Evolutionary conservation across 2,888 invertebrate species (phyloP).

Genomic region (Meliscaeva auricollis): DNA sequence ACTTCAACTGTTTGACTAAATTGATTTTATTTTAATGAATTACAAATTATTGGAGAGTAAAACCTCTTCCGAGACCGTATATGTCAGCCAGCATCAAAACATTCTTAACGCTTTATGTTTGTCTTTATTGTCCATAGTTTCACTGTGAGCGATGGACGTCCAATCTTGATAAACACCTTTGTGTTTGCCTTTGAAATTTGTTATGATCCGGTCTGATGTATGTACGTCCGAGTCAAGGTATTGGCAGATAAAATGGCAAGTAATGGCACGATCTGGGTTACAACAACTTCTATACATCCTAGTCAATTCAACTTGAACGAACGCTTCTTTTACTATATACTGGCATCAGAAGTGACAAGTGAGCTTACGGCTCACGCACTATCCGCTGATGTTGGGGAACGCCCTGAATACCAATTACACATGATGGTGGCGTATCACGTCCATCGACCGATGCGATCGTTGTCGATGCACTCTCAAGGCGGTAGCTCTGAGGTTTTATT

Average conservation of each 20-base stretch:
- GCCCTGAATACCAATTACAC: conserved; percentile 71
- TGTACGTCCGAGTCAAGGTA: conserved; percentile 32
- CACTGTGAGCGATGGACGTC: not conserved
- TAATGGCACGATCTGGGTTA: conserved; percentile 43
- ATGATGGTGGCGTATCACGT: conserved; percentile 50
- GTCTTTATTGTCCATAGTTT: conserved; percentile 17
- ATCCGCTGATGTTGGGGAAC: conserved; percentile 36
- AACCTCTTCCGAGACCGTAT: not conserved
- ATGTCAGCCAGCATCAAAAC: not conserved
- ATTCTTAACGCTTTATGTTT: conserved; percentile 6
- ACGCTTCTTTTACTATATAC: conserved; percentile 33
- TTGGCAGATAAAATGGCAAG: conserved; percentile 44
- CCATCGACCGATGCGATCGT: conserved; percentile 9
- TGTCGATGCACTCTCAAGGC: conserved; percentile 61
- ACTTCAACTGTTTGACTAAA: too few species aligned
- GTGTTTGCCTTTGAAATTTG: conserved; percentile 25
- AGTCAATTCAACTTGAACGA: conserved; percentile 28
- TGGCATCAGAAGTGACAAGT: conserved; percentile 23
- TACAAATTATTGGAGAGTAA: not conserved
- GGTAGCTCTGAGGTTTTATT: conserved; percentile 46
- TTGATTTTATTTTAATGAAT: not conserved
- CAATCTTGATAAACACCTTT: conserved; percentile 52
- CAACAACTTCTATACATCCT: conserved; percentile 39
- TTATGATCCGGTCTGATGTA: conserved; percentile 46
- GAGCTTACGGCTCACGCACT: conserved; percentile 45